phyloP scores from a whole-genome alignment of 2,888 invertebrate species.

The Lagria hirta region DNA sequence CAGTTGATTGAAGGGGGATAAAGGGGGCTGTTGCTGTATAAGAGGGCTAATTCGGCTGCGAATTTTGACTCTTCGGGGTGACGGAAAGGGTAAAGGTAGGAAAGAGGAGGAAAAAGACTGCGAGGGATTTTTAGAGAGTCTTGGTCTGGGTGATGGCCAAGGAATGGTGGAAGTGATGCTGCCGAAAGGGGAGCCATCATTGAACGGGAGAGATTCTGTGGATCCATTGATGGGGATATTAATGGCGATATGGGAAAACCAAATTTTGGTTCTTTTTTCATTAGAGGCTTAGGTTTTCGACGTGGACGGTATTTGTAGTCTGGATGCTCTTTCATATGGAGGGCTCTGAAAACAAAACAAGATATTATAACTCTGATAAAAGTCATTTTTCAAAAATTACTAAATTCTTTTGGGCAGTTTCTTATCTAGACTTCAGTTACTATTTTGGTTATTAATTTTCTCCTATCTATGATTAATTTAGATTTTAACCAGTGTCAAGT shows the following conservation, averaged over 20 bases:
- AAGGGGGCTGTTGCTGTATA: conserved; percentile 60
- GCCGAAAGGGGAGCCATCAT: conserved; percentile 55
- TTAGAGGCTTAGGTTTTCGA: conserved; percentile 81
- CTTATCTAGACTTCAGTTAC: too few species aligned
- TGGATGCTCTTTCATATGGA: conserved; percentile 92
- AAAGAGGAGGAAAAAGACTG: conserved; percentile 69
- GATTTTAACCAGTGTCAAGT: too few species aligned
- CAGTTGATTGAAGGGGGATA: conserved; percentile 57
- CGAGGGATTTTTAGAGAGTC: conserved; percentile 64
- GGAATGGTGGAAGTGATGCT: conserved; percentile 56
- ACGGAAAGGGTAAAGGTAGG: conserved; percentile 70
- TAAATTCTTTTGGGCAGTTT: too few species aligned
- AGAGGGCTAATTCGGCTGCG: conserved; percentile 70
- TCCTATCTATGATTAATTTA: too few species aligned
- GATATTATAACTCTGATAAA: neutral
- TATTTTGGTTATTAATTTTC: too few species aligned
- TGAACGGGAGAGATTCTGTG: conserved; percentile 55
- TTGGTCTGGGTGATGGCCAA: conserved; percentile 59
- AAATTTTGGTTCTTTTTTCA: conserved; percentile 78
- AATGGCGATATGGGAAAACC: conserved; percentile 68
- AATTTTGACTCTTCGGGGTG: conserved; percentile 61
- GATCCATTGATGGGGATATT: conserved; percentile 59
- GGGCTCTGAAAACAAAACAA: conserved; percentile 64
- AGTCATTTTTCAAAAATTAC: too few species aligned
- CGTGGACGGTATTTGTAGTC: conserved; percentile 90